Percentiles rank a stretch among this genome's conserved stretches.
Evolutionary conservation across 2,113 vertebrate genomes (phyloP).

Genomic region (Trogon surrucura): DNA sequence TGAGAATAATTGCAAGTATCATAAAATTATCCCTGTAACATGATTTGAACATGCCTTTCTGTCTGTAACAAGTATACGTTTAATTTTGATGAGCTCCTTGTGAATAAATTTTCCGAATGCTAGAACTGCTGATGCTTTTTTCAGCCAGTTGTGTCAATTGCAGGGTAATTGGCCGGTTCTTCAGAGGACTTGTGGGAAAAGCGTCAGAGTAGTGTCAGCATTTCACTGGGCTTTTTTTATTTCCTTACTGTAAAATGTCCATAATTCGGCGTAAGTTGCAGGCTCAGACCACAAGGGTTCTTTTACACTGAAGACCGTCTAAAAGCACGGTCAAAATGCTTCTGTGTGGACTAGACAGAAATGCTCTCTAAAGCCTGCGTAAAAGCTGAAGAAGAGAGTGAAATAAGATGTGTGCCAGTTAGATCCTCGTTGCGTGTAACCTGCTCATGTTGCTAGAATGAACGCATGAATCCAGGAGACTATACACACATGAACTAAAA

Average conservation of each 20-base stretch:
- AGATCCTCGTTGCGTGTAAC: not conserved
- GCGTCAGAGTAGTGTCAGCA: not conserved
- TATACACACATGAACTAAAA: not conserved
- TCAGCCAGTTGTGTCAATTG: slow-evolving; percentile 52
- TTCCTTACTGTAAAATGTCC: slow-evolving; percentile 17
- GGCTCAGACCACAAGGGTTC: slow-evolving; percentile 1
- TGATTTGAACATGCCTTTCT: slow-evolving; percentile 50
- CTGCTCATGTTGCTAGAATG: not conserved
- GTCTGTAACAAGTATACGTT: slow-evolving; percentile 43
- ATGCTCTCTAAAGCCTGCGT: not conserved
- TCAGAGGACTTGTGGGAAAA: slow-evolving; percentile 47
- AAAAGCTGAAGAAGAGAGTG: not conserved
- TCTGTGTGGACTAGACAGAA: not conserved
- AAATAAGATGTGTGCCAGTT: not conserved
- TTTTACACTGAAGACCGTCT: slow-evolving; percentile 22
- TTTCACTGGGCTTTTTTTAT: slow-evolving; percentile 25
- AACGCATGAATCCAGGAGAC: not conserved
- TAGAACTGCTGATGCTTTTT: slow-evolving; percentile 24
- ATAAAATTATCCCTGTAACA: slow-evolving; percentile 39
- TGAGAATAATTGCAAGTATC: slow-evolving; percentile 39
- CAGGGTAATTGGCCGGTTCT: slow-evolving; percentile 54
- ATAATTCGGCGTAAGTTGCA: slow-evolving; percentile 8
- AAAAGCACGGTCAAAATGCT: slow-evolving; percentile 29
- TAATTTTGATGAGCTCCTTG: slow-evolving; percentile 54
- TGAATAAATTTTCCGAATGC: not conserved